Percentiles rank a stretch among this genome's conserved stretches.
Conservation (phyloP, 2,113 vertebrate species). For the Mastomys coucha region DNA sequence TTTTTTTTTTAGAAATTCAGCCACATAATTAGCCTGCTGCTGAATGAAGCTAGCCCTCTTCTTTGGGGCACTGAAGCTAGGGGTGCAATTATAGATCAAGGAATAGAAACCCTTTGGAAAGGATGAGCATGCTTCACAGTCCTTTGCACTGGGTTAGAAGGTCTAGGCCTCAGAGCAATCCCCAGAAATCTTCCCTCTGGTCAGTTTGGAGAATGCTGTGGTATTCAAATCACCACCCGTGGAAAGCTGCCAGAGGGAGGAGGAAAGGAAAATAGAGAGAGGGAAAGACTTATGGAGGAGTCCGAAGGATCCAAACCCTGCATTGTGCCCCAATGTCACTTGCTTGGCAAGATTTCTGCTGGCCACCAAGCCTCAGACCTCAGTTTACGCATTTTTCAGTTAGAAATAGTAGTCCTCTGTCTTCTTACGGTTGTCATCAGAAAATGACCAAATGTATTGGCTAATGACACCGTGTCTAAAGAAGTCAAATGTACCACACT, state of each 20-base stretch:
- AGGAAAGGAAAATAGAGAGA: background rate
- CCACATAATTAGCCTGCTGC: slow-evolving; percentile 83
- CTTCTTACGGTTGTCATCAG: background rate
- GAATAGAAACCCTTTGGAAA: slow-evolving; percentile 44
- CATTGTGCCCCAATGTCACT: background rate
- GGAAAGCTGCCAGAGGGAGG: background rate
- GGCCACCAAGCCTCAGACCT: background rate
- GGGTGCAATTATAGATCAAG: slow-evolving; percentile 81
- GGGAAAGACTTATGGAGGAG: background rate
- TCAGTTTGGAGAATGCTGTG: background rate
- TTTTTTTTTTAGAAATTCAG: slow-evolving; percentile 78
- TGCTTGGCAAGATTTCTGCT: background rate
- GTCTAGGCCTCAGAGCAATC: background rate
- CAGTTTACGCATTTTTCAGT: background rate
- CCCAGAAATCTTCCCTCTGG: background rate
- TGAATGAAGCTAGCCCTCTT: slow-evolving; percentile 75
- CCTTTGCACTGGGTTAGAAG: background rate
- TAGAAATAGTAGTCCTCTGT: background rate
- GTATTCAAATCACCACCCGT: background rate
- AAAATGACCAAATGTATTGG: background rate
- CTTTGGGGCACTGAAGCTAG: slow-evolving; percentile 65
- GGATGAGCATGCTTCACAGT: background rate
- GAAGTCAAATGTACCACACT: background rate
- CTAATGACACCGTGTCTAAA: background rate
- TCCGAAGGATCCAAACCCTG: background rate